A percentile compares a stretch with the other conserved stretches of the same genome.
Conservation (phyloP, 2,888 invertebrate species). For the Celastrina argiolus region DNA sequence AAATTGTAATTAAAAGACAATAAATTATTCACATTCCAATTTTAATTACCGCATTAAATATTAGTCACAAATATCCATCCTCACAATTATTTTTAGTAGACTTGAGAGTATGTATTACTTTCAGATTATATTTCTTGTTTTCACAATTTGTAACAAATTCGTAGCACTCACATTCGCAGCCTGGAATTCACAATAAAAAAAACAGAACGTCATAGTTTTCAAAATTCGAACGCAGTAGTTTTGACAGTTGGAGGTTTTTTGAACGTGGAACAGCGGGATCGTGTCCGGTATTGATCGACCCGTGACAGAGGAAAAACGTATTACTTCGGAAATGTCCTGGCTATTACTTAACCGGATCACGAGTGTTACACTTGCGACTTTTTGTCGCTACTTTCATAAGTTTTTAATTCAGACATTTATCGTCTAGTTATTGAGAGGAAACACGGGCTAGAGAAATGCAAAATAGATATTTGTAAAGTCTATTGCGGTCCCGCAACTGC, state of each 20-base stretch:
- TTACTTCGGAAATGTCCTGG: slow-evolving; percentile 7
- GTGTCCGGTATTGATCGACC: neutral
- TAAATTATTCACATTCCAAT: neutral
- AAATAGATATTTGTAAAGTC: no score
- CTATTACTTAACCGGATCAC: neutral
- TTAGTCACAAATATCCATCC: no score
- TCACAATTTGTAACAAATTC: neutral
- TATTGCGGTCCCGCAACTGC: no score
- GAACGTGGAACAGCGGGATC: neutral
- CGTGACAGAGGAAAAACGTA: slow-evolving; percentile 11
- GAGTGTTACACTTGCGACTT: neutral
- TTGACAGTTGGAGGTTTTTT: neutral
- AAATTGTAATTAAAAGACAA: neutral
- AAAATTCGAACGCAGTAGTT: neutral
- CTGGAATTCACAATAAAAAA: neutral
- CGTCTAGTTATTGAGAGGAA: no score
- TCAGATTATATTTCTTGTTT: no score
- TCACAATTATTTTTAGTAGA: no score
- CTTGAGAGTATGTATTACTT: no score
- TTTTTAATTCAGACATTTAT: no score
- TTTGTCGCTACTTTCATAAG: neutral
- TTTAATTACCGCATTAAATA: no score
- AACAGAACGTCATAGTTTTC: neutral
- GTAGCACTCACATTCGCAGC: neutral
- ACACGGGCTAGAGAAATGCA: no score